Evolutionary conservation across 2,888 invertebrate species (phyloP), one percentile per base, ranked within the genome.

Genomic region (Sturmia bella): DNA sequence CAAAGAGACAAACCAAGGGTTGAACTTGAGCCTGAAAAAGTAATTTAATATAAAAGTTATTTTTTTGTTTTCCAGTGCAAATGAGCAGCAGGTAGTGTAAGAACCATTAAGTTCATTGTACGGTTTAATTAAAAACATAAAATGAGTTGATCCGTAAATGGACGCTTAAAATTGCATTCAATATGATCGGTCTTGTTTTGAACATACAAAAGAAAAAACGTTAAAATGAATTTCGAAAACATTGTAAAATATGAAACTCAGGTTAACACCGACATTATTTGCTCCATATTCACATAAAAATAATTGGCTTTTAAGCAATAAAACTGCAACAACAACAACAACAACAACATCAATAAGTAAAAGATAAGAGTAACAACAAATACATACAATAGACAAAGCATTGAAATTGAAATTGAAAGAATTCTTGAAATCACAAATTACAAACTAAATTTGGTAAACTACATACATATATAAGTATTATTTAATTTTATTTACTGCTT

Each of bases 261-360:
- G 64, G 76, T 85, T 83, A 87, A 86, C 85, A 87, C 85, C 84
- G 86, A 85, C 89, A 89, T 85, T 88, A 89, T 89, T 89, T 89
- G 88, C 90, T 89, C 89, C 90, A 90, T 89, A 88, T 89, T 89
- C 90, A 89, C 90, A 89, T 88, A 83, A 77, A 45, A 66, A 63
- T 82, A 82, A 85, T 85, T 84, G 85, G 84, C 83, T 83, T 66
- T 74, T 80, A 84, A 85, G 83, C 83, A 85, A 85, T 63, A 84
- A 79, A 83, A 85, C 73, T 68, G 81, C 69, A 84, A 78, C 68
- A 81, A 83, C 81, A 85, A 82, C 80, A 84, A 83, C 73, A 84
- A 82, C 70, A 84, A 84, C 63, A 84, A 84, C 69, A n/a, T n/a
- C n/a, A 75, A 61, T 68, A 56, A 59, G 9, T 32, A 0, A 11